Evolutionary conservation across 2,113 vertebrate species (phyloP), one percentile per base, ranked within the genome.

Genomic region (Oreochromis tanganicae): DNA sequence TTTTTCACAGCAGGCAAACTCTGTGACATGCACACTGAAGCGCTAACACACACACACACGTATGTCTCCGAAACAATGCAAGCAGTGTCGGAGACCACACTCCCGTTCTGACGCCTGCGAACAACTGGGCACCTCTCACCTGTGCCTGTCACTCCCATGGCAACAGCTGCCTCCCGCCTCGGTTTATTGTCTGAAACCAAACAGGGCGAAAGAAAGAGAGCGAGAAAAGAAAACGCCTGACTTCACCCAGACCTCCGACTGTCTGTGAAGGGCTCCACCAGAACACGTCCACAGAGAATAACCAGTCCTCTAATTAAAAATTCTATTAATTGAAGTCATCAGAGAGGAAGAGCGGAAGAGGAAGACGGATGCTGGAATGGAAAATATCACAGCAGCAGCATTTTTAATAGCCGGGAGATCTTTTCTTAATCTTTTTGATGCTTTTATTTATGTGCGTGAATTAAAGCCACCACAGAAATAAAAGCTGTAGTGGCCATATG

Each of bases 121-220:
- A 94, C 95, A 95, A 91, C 92, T 94, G 93, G 86, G 85, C 68
- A 48, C 14, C 75, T 84, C 92, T 94, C 96, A 96, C 96, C 96
- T 96, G 96, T 88, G 93, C 88, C 46, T 80, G 91, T 95, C 95
- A 95, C 91, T 97, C 95, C 80, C 80, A 73, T 82, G 59, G 83
- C 85, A 93, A 93, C 96, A 96, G 95, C 95, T 96, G 95, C 92
- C 86, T 83, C 83, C 75, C 38, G 90, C 89, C 85, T 89, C 57
- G 8, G 6, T 89, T 88, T 82, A 88, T 88, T 89, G 92, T 91
- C 56, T 88, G 43, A 85, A 81, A 82, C 71, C 46, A 41, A 88
- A 83, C 34, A 41, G 21, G n/a, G 32, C 1, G 7, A 50, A 29
- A 11, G 21, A 57, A 34, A 88, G 57, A 81, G 5, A 71, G n/a